Evolutionary conservation across 2,797 vertebrate genomes (phyloP), one percentile per base, ranked within the genome.

Genomic region (Sciurus vulgaris): DNA sequence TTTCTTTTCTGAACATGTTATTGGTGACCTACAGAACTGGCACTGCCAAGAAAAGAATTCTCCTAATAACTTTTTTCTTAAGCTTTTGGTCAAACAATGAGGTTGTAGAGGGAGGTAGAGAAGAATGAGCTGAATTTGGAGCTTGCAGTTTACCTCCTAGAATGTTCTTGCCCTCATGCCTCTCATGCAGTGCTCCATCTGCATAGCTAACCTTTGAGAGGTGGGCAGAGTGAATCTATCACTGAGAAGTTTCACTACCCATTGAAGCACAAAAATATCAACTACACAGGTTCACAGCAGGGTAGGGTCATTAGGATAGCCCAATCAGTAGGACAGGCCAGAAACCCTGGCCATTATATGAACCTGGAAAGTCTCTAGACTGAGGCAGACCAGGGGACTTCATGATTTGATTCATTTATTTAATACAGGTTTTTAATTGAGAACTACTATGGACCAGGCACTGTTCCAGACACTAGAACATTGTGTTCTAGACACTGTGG

Each of bases 1-100:
- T 96, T 94, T 93, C 72, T 94, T 97, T 96, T 94, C 93, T 72
- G 94, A 91, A 96, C 33, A 18, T 94, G 30, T 95, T 93, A 54
- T 81, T 86, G 70, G 77, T 94, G 93, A 94, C 83, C 69, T 91
- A 82, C 38, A 82, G 41, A 96, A 89, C 81, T 83, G 92, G 74
- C 54, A 93, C 81, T 78, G 59, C 82, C 77, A 44, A 79, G 78
- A 96, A 54, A 91, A 91, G 89, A 91, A 91, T 61, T 70, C 77
- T 65, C 79, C 41, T 24, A 54, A 26, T 88, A 67, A 90, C 28
- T 70, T 74, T 89, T 92, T 83, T 78, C 86, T 95, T 83, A 76
- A 93, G 70, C 91, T 96, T 96, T 86, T 14, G 22, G 51, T 90
- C 69, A 79, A 74, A 59, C 20, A 73, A 38, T 86, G 72, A 88